Evolutionary conservation across 2,797 vertebrate genomes (phyloP).

Genomic region (Todus mexicanus): DNA sequence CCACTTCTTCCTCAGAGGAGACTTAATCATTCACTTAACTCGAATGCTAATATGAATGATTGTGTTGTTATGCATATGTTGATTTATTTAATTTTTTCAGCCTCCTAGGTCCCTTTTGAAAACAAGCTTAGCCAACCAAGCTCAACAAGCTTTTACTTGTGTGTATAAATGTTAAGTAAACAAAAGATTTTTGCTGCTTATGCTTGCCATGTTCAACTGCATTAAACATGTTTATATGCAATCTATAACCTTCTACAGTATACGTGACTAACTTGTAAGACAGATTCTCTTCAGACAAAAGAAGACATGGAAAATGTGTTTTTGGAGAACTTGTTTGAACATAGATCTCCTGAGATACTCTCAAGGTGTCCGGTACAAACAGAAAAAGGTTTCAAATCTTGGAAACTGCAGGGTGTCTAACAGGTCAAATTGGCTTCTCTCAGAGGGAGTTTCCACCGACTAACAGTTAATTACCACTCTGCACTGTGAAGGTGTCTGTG

Average conservation of each 20-base stretch:
- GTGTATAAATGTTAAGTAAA: conserved; percentile 51
- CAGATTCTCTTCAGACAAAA: background rate
- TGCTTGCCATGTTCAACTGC: conserved; percentile 26
- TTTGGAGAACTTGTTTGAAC: background rate
- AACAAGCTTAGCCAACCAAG: conserved; percentile 34
- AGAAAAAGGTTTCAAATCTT: background rate
- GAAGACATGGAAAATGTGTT: background rate
- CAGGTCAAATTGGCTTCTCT: background rate
- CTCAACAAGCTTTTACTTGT: conserved; percentile 38
- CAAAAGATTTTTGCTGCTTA: conserved; percentile 19
- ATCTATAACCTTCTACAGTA: background rate
- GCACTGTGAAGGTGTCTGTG: background rate
- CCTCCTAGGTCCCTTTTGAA: conserved; percentile 23
- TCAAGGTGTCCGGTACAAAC: background rate
- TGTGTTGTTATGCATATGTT: conserved; percentile 6
- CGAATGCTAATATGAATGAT: background rate
- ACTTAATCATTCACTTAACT: conserved; percentile 31
- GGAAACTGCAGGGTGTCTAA: background rate
- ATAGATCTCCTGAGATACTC: background rate
- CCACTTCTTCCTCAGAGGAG: conserved; percentile 22
- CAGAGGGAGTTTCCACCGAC: background rate
- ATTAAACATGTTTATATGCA: conserved; percentile 1
- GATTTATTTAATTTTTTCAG: conserved; percentile 20
- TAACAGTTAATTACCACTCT: background rate
- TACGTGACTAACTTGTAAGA: background rate